Conservation (phyloP, 53 echinoderm and acorn worm species). For the Mesocentrotus franciscanus region DNA sequence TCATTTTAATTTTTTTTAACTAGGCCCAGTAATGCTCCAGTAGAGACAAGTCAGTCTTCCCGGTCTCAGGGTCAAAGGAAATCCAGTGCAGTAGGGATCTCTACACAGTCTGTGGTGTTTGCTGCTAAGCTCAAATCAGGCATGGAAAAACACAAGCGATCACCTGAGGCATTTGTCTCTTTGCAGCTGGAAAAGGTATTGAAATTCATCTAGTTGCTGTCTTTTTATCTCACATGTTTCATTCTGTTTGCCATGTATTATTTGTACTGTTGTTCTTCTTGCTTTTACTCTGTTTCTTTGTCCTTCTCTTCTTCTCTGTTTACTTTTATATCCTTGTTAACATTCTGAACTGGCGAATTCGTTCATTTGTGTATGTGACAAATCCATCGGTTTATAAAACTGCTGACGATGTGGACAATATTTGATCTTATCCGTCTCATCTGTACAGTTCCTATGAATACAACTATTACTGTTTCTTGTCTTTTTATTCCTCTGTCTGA, state of each 20-base stretch:
- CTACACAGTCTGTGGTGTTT: constrained; percentile 74
- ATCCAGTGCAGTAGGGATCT: constrained; percentile 57
- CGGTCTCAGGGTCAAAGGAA: neutral
- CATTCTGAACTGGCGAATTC: too few relatives aligned
- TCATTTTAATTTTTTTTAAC: neutral
- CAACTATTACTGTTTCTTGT: too few relatives aligned
- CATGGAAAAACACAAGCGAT: constrained; percentile 81
- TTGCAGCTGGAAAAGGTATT: constrained; percentile 93
- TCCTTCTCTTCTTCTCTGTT: too few relatives aligned
- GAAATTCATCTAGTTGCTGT: neutral
- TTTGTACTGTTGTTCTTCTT: neutral
- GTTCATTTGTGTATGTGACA: too few relatives aligned
- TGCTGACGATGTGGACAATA: too few relatives aligned
- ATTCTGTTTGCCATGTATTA: neutral
- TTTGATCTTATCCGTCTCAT: too few relatives aligned
- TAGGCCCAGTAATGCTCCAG: constrained; percentile 48
- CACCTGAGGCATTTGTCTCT: constrained; percentile 93
- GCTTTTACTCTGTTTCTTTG: too few relatives aligned
- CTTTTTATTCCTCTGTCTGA: too few relatives aligned
- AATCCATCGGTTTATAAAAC: too few relatives aligned
- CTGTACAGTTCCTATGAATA: too few relatives aligned
- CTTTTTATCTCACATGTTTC: neutral
- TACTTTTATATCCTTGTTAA: too few relatives aligned
- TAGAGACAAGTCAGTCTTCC: constrained; percentile 41
- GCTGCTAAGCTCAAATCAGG: constrained; percentile 84